Base-by-base conservation (phyloP, 30 jellyfish, hydroid and myxozoan genomes). In the Aurelia aurita region DNA sequence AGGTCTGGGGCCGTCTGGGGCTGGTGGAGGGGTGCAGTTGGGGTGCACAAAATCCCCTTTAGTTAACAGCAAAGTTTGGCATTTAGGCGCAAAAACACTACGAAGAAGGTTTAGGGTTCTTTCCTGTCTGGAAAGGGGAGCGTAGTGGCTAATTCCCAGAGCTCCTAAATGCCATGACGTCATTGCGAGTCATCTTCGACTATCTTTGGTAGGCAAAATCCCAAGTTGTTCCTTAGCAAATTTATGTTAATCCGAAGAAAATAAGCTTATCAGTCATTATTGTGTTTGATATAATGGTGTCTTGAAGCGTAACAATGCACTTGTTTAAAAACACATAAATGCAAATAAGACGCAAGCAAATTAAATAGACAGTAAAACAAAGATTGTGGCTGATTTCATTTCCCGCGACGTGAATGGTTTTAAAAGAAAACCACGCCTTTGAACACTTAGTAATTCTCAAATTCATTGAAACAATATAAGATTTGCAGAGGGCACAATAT, bases 351-450 rank as follows among this genome's bases (percentile, higher is more conserved):
- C 79, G 79, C 31, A 60, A 6, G 87, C 59, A 34, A 55, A 29
- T 57, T 54, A 12, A 57, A 28, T 23, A 21, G 44, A 34, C 59
- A 34, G 23, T n/a, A 20, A 16, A 14, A 60, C 75, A 75, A 32
- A 51, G 53, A 31, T 39, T 57, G 51, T 11, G 39, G 63, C 79
- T 61, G 63, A 59, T 23, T 67, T 35, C 69, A 63, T 58, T 77
- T 58, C 69, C 76, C 79, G 16, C 29, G 58, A 43, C 79, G 88
- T 45, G 79, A 58, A 28, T 58, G 88, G 68, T 43, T 60, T 47
- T 77, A n/a, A 21, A 32, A 27, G 43, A 13, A 31, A 55, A 51
- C 85, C 85, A 72, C 85, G 85, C 85, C 85, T 70, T 70, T 55
- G 29, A 55, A 55, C 29, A n/a, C 29, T n/a, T 19, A 55, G 67